A percentile compares a stretch with the other conserved stretches of the same genome.
Conservation (phyloP, 2,888 invertebrate species). For the Sinhomidia bicolor region DNA sequence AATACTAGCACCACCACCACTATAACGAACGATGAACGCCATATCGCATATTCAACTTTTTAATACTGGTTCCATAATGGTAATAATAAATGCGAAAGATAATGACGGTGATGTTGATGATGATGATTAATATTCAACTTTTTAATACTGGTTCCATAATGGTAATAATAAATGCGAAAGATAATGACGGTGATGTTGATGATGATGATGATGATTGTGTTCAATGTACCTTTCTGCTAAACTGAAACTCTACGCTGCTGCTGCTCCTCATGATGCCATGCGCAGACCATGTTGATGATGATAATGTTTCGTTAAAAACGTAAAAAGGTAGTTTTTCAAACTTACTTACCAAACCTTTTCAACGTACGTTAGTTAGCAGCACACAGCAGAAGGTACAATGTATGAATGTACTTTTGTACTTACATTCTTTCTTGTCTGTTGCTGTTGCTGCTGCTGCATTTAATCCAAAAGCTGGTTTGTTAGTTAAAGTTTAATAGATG, state of each 20-base stretch:
- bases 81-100: constrained; percentile 37
- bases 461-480: constrained; percentile 55
- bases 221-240: constrained; percentile 33
- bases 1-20: no score
- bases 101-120: not conserved
- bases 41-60: constrained; percentile 71
- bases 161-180: constrained; percentile 36
- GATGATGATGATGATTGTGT: constrained; percentile 34
- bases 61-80: constrained; percentile 69
- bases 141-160: constrained; percentile 71
- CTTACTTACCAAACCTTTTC: constrained; percentile 34
- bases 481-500: constrained; percentile 48
- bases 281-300: no score
- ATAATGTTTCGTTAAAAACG: constrained; percentile 41
- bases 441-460: no score
- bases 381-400: not conserved
- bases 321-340: constrained; percentile 53
- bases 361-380: constrained; percentile 23
- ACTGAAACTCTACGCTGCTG: not conserved
- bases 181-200: not conserved
- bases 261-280: not conserved
- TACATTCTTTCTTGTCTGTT: not conserved
- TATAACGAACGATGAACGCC: constrained; percentile 28
- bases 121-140: constrained; percentile 63
- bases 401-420: not conserved